phyloP scores from a whole-genome alignment of 2,888 invertebrate species.

The Amphiduros pacificus region DNA sequence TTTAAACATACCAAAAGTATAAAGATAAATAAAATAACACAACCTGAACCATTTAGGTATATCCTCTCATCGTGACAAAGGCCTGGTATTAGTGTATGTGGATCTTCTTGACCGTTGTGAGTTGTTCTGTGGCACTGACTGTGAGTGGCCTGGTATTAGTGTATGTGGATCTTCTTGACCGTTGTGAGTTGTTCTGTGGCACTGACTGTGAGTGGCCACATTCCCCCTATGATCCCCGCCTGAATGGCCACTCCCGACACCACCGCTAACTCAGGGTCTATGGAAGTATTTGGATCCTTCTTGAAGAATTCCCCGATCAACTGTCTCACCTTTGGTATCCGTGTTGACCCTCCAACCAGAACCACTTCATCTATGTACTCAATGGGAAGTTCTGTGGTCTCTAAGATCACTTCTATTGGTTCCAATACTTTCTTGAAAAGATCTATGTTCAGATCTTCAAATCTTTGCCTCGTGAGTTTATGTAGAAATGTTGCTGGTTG shows the following conservation, averaged over 20 bases:
- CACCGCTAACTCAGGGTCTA: conserved; percentile 63
- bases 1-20: no score
- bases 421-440: conserved; percentile 60
- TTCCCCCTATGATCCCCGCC: conserved; percentile 63
- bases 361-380: conserved; percentile 62
- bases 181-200: conserved; percentile 55
- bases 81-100: conserved; percentile 39
- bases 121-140: conserved; percentile 60
- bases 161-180: conserved; percentile 50
- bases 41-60: no score
- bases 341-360: conserved; percentile 63
- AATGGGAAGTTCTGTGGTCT: conserved; percentile 47
- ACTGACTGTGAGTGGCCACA: conserved; percentile 63
- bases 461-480: conserved; percentile 55
- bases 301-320: conserved; percentile 59
- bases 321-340: conserved; percentile 61
- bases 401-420: conserved; percentile 60
- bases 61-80: no score
- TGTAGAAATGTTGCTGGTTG: conserved; percentile 36
- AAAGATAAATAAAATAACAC: no score
- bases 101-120: conserved; percentile 48
- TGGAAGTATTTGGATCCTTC: conserved; percentile 48
- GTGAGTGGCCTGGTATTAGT: conserved; percentile 60
- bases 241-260: conserved; percentile 63
- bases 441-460: conserved; percentile 61